A percentile compares a stretch with the other conserved stretches of the same genome.
Evolutionary conservation across 2,888 invertebrate genomes (phyloP).

Genomic region (Mimachlamys varia): DNA sequence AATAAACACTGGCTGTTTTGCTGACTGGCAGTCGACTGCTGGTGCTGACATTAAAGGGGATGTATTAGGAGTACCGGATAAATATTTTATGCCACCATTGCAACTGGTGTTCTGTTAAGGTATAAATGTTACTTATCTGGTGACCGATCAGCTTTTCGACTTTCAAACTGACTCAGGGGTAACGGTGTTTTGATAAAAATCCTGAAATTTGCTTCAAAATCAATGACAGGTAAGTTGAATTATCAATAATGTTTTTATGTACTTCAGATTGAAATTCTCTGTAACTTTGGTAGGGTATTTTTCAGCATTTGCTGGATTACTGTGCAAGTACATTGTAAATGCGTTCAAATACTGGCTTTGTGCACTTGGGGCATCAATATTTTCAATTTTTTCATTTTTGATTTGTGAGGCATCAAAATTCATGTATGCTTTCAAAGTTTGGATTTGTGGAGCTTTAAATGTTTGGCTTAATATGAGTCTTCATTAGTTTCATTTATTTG

Average conservation of each 20-base stretch:
- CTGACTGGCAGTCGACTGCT: not conserved
- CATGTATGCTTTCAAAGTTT: too few species aligned
- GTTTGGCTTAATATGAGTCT: too few species aligned
- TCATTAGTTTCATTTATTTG: too few species aligned
- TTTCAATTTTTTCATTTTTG: too few species aligned
- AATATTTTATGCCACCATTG: not conserved
- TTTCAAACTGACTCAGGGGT: not conserved
- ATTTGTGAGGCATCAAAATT: too few species aligned
- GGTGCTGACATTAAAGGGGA: not conserved
- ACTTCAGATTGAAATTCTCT: too few species aligned
- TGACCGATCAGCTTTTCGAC: not conserved
- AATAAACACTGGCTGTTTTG: not conserved
- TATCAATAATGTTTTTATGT: not conserved
- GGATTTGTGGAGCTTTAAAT: too few species aligned
- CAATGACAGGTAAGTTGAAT: not conserved
- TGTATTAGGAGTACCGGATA: not conserved
- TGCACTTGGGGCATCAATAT: too few species aligned
- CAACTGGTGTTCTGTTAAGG: not conserved
- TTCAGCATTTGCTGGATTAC: too few species aligned
- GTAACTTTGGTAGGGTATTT: too few species aligned
- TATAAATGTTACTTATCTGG: not conserved
- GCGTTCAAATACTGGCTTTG: too few species aligned
- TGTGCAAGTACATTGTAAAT: too few species aligned
- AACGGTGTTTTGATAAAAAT: not conserved
- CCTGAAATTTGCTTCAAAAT: not conserved